phyloP scores from a whole-genome alignment of 1,140 invertebrate genomes.

The Watersipora subatra region DNA sequence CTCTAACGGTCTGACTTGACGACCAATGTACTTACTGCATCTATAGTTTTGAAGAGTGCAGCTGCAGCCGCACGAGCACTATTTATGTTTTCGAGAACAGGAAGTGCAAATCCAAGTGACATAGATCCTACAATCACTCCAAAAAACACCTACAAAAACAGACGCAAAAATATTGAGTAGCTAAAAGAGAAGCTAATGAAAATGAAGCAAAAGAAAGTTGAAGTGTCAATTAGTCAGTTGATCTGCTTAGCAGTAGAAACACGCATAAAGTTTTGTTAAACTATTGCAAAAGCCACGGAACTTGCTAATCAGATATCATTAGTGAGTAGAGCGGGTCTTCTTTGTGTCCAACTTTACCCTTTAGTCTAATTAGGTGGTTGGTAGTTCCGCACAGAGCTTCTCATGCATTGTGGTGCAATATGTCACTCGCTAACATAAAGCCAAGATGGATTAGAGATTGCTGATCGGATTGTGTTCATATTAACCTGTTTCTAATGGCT shows the following conservation, averaged over 20 bases:
- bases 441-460: no score
- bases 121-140: constrained; percentile 66
- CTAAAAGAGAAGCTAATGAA: background rate
- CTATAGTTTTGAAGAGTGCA: constrained; percentile 61
- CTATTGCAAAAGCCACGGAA: background rate
- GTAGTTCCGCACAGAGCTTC: no score
- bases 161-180: background rate
- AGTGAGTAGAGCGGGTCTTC: no score
- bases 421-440: no score
- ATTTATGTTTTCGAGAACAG: constrained; percentile 61
- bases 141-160: constrained; percentile 25
- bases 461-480: no score
- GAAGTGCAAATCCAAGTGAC: constrained; percentile 64
- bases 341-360: no score
- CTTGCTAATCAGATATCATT: no score
- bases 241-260: background rate
- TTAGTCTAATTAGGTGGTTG: no score
- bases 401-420: no score
- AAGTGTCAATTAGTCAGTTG: background rate
- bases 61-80: constrained; percentile 61
- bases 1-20: no score
- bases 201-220: background rate
- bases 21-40: constrained; percentile 46
- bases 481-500: no score
- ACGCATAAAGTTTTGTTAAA: background rate